Percentiles rank a stretch among this genome's conserved stretches.
Conservation (phyloP, 2,888 invertebrate species). For the Cabera pusaria region DNA sequence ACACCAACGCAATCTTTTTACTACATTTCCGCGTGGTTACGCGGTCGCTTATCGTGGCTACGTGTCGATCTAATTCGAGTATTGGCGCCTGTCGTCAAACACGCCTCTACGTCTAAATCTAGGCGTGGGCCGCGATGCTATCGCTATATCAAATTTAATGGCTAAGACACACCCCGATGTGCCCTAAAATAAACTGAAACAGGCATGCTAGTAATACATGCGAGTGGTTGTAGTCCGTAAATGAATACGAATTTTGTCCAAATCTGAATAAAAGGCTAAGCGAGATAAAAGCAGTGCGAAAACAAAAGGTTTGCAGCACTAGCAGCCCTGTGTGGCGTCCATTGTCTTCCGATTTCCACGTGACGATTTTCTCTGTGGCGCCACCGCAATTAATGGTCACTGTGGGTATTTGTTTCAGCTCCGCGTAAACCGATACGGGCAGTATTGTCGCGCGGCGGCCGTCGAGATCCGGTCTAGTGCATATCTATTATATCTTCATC, state of each 20-base stretch:
- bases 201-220: not conserved
- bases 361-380: constrained; percentile 70
- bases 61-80: constrained; percentile 71
- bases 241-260: constrained; percentile 8
- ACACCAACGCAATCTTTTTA: constrained; percentile 72
- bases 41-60: constrained; percentile 61
- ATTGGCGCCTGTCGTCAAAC: constrained; percentile 69
- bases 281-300: constrained; percentile 2
- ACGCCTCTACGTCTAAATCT: constrained; percentile 59
- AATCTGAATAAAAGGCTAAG: constrained; percentile 1
- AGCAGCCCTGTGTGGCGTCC: constrained; percentile 29
- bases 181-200: constrained; percentile 13
- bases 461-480: constrained; percentile 74
- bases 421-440: constrained; percentile 71
- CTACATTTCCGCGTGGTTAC: constrained; percentile 77
- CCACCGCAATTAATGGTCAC: constrained; percentile 72
- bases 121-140: constrained; percentile 53
- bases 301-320: constrained; percentile 7
- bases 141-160: constrained; percentile 43
- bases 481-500: constrained; percentile 73
- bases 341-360: constrained; percentile 58
- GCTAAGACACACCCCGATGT: constrained; percentile 41
- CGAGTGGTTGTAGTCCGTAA: constrained; percentile 3
- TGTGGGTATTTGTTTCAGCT: constrained; percentile 70
- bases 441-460: constrained; percentile 69